Conservation (phyloP, 2,888 invertebrate genomes). For the Pristionchus exspectatus region DNA sequence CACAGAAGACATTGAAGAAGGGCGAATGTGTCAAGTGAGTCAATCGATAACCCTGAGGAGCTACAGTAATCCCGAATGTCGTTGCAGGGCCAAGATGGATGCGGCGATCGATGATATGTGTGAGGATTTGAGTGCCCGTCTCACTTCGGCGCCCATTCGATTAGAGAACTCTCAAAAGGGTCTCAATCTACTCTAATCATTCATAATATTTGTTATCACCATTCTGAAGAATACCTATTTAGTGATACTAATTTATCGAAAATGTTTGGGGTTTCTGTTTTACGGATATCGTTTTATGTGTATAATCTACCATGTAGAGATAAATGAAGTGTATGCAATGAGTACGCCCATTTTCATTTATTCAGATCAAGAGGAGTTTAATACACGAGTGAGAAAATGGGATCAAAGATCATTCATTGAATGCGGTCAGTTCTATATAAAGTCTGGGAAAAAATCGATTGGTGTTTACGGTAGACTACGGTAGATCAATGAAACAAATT, state of each 20-base stretch:
- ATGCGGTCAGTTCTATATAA: no score
- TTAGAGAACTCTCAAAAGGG: slow-evolving; percentile 2
- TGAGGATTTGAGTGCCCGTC: slow-evolving; percentile 16
- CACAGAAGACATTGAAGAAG: slow-evolving; percentile 40
- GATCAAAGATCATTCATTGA: no score
- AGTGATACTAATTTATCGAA: neutral
- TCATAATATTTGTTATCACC: neutral
- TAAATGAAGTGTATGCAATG: neutral
- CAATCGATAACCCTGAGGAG: neutral
- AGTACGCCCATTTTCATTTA: no score
- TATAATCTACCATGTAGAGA: neutral
- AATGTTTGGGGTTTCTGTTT: neutral
- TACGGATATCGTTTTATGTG: slow-evolving; percentile 24
- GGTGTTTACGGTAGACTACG: no score
- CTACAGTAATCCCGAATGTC: neutral
- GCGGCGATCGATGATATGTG: slow-evolving; percentile 51
- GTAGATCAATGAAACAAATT: no score
- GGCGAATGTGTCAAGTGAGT: slow-evolving; percentile 55
- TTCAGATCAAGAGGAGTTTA: no score
- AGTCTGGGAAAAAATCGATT: no score
- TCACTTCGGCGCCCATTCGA: neutral
- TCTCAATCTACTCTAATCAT: neutral
- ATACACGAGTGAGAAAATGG: no score
- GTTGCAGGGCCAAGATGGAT: slow-evolving; percentile 52
- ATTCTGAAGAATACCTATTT: neutral